Percentiles rank a stretch among this genome's conserved stretches.
Conservation (phyloP, 2,797 vertebrate species). For the Darevskia mixta region DNA sequence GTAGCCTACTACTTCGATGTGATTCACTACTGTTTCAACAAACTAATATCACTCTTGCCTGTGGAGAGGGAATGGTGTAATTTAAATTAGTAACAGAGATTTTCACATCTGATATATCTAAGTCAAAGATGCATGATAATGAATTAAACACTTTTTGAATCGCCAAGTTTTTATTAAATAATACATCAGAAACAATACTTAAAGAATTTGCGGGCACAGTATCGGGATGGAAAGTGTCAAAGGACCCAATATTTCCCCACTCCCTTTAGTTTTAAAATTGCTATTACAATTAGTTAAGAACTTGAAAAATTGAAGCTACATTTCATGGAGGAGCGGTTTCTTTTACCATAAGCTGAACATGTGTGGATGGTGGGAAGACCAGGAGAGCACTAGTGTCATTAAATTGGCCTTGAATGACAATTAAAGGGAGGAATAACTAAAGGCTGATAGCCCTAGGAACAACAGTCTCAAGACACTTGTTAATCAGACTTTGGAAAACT, state of each 20-base stretch:
- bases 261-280: constrained; percentile 23
- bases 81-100: constrained; percentile 87
- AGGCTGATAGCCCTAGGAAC: constrained; percentile 65
- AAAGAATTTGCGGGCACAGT: constrained; percentile 49
- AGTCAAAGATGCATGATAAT: constrained; percentile 82
- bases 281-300: constrained; percentile 47
- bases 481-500: constrained; percentile 71
- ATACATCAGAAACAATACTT: constrained; percentile 68
- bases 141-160: constrained; percentile 84
- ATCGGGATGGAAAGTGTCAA: constrained; percentile 19
- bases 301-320: constrained; percentile 7
- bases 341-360: constrained; percentile 31
- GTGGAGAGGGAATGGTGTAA: constrained; percentile 84
- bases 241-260: constrained; percentile 6
- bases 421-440: constrained; percentile 58
- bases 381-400: constrained; percentile 43
- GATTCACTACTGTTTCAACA: constrained; percentile 84
- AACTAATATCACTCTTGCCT: constrained; percentile 84
- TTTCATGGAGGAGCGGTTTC: neutral
- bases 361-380: constrained; percentile 11
- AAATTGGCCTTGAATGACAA: constrained; percentile 65
- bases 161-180: constrained; percentile 76
- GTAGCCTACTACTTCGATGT: constrained; percentile 83
- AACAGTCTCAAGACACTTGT: constrained; percentile 69
- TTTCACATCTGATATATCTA: constrained; percentile 82